These are phyloP conservation scores for Electrophaes corylata DNA, from an alignment of 2,888 invertebrate genomes.

Conservation along the genomic window DNA sequence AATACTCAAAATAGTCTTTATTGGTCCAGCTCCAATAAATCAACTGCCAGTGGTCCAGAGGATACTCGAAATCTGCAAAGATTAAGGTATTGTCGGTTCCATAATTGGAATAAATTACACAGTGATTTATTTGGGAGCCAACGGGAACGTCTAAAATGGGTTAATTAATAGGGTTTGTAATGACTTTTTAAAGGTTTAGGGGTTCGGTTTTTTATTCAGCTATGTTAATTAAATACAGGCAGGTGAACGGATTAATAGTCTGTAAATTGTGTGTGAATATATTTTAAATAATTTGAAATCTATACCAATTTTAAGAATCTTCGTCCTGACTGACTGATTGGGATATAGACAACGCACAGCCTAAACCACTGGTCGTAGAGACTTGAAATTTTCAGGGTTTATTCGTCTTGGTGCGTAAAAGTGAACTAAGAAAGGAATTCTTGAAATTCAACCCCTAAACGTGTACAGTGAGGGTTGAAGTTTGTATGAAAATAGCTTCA, in stretches of 20 bases:
- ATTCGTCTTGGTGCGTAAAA: no score
- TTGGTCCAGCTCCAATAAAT: constrained; percentile 35
- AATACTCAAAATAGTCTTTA: constrained; percentile 25
- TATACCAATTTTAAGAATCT: no score
- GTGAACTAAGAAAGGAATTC: no score
- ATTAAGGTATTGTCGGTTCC: constrained; percentile 35
- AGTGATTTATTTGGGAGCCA: constrained; percentile 30
- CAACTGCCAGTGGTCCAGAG: constrained; percentile 26
- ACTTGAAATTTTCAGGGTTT: no score
- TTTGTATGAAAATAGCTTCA: no score
- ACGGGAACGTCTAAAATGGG: constrained; percentile 17
- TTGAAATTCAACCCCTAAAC: no score
- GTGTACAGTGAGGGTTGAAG: no score
- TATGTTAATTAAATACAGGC: background rate
- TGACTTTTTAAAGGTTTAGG: background rate
- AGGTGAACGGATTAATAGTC: background rate
- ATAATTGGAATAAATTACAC: constrained; percentile 40
- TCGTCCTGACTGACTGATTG: no score
- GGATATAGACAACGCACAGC: no score
- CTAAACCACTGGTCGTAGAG: no score
- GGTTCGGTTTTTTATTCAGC: background rate
- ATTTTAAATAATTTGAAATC: no score
- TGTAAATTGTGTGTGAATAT: no score
- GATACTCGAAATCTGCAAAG: constrained; percentile 26
- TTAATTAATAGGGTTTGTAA: constrained; percentile 21